phyloP scores from a whole-genome alignment of 2,797 vertebrate genomes.

The Oreonectes daqikongensis region DNA sequence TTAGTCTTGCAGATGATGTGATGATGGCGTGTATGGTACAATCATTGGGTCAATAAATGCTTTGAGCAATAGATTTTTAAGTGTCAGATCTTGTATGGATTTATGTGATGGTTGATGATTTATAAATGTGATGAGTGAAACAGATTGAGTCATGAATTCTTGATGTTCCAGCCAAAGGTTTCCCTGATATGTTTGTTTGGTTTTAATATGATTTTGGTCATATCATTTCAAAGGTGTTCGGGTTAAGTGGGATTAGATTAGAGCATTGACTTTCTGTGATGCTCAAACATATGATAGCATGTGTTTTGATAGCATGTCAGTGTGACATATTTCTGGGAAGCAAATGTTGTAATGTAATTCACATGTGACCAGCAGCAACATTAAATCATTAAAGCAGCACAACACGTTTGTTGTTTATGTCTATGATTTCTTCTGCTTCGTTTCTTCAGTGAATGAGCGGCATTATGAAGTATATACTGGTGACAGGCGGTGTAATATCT shows the following conservation, averaged over 20 bases:
- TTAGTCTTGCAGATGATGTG: no score
- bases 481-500: constrained; percentile 95
- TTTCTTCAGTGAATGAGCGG: constrained; percentile 37
- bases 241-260: background rate
- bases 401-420: no score
- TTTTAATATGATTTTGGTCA: background rate
- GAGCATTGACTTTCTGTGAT: no score
- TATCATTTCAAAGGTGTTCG: background rate
- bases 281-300: no score
- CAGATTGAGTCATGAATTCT: background rate
- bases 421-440: background rate
- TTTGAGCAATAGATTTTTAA: background rate
- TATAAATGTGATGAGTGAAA: background rate
- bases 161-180: background rate
- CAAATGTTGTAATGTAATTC: no score
- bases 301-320: no score
- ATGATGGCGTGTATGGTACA: no score
- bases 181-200: background rate
- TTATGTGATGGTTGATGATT: background rate
- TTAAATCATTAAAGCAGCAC: no score
- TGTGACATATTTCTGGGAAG: no score
- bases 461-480: constrained; percentile 95
- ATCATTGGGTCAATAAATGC: no score
- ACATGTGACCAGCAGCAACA: no score
- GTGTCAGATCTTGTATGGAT: no score